phyloP scores from a whole-genome alignment of 2,888 invertebrate genomes.

The Drosophila anomalipes region DNA sequence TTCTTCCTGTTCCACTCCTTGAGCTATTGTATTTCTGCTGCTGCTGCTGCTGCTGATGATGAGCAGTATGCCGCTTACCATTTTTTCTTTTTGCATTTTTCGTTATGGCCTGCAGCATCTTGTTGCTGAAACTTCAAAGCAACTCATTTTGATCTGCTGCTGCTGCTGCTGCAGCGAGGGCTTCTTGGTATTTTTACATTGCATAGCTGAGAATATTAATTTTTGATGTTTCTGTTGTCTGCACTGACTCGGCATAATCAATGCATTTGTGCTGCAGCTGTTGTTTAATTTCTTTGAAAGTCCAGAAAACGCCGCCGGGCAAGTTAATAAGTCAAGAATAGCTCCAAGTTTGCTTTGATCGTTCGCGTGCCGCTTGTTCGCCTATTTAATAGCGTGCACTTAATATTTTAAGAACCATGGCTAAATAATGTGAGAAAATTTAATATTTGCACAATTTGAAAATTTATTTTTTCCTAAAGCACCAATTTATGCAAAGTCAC shows the following conservation, averaged over 20 bases:
- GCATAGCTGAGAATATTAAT: constrained; percentile 73
- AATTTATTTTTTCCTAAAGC: not conserved
- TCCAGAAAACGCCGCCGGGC: constrained; percentile 44
- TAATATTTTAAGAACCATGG: constrained; percentile 8
- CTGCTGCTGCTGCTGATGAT: constrained; percentile 39
- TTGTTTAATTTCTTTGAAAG: constrained; percentile 67
- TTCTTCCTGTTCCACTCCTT: constrained; percentile 34
- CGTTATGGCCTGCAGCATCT: constrained; percentile 36
- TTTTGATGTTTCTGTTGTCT: constrained; percentile 60
- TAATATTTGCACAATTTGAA: not conserved
- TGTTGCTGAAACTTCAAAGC: constrained; percentile 66
- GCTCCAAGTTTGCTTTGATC: constrained; percentile 53
- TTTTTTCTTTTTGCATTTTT: constrained; percentile 31
- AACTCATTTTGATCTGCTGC: constrained; percentile 45
- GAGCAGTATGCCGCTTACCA: constrained; percentile 33
- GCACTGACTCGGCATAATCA: constrained; percentile 69
- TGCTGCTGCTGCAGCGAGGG: not conserved
- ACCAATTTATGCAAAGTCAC: constrained; percentile 2
- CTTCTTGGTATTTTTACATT: constrained; percentile 56
- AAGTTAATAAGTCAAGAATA: constrained; percentile 68
- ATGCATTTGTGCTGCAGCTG: constrained; percentile 60
- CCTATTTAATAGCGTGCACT: constrained; percentile 13
- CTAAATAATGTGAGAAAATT: not conserved
- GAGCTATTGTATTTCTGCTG: constrained; percentile 14
- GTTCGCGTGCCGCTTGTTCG: constrained; percentile 12